Conservation (phyloP, 1,140 invertebrate species). For the Diachasma alloeum region DNA sequence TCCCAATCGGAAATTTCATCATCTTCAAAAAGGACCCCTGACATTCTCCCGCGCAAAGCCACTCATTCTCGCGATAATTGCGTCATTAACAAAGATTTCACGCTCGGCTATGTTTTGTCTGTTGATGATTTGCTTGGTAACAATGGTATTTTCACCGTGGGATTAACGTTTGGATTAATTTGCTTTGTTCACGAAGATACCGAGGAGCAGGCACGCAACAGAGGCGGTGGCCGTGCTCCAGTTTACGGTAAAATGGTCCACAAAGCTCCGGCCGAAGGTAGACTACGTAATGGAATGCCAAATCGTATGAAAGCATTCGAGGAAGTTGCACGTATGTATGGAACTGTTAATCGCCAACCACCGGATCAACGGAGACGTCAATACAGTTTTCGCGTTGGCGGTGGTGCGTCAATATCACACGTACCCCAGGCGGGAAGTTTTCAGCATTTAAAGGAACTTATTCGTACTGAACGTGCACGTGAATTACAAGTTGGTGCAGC, state of each 20-base stretch:
- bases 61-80: too few species aligned
- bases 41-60: too few species aligned
- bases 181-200: constrained; percentile 35
- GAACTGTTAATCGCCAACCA: constrained; percentile 55
- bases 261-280: constrained; percentile 64
- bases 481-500: constrained; percentile 63
- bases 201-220: constrained; percentile 38
- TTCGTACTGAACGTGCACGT: constrained; percentile 72
- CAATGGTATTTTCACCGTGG: not conserved
- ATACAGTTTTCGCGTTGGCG: constrained; percentile 48
- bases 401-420: constrained; percentile 43
- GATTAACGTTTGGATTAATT: not conserved
- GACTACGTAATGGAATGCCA: constrained; percentile 55
- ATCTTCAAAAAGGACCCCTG: too few species aligned
- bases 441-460: constrained; percentile 71
- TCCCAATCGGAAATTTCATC: too few species aligned
- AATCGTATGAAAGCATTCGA: constrained; percentile 60
- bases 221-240: constrained; percentile 53
- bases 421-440: constrained; percentile 72
- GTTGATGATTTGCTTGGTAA: not conserved
- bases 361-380: constrained; percentile 49
- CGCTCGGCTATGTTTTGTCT: too few species aligned
- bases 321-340: constrained; percentile 60
- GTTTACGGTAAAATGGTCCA: constrained; percentile 73
- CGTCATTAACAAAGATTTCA: not conserved